Base-by-base conservation (phyloP, 2,888 invertebrate genomes). In the Sesia apiformis region DNA sequence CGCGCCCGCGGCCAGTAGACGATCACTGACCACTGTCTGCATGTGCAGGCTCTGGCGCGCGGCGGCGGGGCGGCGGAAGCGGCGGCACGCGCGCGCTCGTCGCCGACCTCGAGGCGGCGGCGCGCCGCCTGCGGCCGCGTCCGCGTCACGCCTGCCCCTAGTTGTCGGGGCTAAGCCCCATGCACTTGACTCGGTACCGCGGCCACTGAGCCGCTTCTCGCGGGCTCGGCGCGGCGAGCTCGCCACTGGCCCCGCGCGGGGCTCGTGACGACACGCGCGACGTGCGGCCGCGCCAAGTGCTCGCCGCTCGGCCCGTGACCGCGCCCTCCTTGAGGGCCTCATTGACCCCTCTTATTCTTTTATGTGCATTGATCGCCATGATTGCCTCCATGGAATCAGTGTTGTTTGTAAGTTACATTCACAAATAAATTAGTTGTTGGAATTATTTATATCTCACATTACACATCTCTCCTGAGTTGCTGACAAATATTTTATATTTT, bases 171-270 rank as follows among this genome's bases (percentile, higher is more conserved):
- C 81, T 78, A 77, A 75, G 80, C 81, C 78, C 81, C 74, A 74
- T 67, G 75, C 70, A 76, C 74, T 74, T 70, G 79, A 74, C 76
- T 73, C 69, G 81, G 76, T 73, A 69, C 73, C 74, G 82, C 83
- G 84, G 84, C 83, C 72, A 73, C 84, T 78, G 81, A 78, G 84
- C 84, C 86, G 86, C 84, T 84, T 82, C 81, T 84, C 84, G 77
- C 74, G 70, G 42, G 42, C 42, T 42, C 7, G 42, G 7, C 42
- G 42, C 42, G 5, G 59, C 63, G 58, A 65, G 61, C 59, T 57
- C 63, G 60, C 60, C 23, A 23, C 23, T 23, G 23, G 2, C 23
- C 23, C 57, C 46, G 61, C 56, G 52, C 57, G 46, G 46, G 46
- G 46, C 46, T 8, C 46, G 46, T 23, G 46, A 46, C 46, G 8